Percentiles rank a stretch among this genome's conserved stretches.
Evolutionary conservation across 1,140 invertebrate genomes (phyloP).

Genomic region (Rhagoletis pomonella): DNA sequence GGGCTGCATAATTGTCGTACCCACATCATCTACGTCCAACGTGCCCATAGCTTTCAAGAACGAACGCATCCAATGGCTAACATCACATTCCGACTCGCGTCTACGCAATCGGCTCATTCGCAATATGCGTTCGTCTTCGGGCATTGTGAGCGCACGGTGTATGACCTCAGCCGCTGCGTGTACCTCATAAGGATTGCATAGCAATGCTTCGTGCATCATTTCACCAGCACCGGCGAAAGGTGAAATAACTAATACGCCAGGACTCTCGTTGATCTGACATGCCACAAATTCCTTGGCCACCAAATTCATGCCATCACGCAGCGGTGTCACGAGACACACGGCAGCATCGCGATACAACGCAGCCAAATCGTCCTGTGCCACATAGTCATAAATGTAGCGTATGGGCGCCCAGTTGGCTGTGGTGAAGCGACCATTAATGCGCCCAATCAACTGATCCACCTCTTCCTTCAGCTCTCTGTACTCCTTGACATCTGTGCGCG

Average conservation of each 20-base stretch:
- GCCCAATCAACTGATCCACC: constrained; percentile 91
- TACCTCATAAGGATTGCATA: constrained; percentile 93
- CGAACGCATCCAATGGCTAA: constrained; percentile 91
- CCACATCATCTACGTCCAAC: constrained; percentile 86
- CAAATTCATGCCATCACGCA: constrained; percentile 94
- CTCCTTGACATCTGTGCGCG: constrained; percentile 91
- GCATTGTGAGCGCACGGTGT: constrained; percentile 91
- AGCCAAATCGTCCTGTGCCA: constrained; percentile 89
- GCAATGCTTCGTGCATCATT: constrained; percentile 92
- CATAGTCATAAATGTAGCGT: constrained; percentile 91
- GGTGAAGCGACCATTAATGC: constrained; percentile 90
- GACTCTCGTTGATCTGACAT: constrained; percentile 90
- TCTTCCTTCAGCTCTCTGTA: constrained; percentile 94
- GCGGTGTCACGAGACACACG: constrained; percentile 89
- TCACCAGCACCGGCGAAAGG: constrained; percentile 93
- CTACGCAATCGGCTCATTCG: constrained; percentile 90
- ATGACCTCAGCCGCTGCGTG: constrained; percentile 90
- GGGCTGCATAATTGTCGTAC: constrained; percentile 87
- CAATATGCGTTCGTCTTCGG: constrained; percentile 88
- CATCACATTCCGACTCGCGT: constrained; percentile 88
- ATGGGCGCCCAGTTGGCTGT: constrained; percentile 94
- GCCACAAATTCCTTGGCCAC: constrained; percentile 96
- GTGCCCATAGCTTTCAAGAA: constrained; percentile 92
- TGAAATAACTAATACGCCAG: constrained; percentile 91
- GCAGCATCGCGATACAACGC: constrained; percentile 90